A percentile compares a stretch with the other conserved stretches of the same genome.
phyloP scores from a whole-genome alignment of 1,140 invertebrate species.

The Cotesia vestalis region DNA sequence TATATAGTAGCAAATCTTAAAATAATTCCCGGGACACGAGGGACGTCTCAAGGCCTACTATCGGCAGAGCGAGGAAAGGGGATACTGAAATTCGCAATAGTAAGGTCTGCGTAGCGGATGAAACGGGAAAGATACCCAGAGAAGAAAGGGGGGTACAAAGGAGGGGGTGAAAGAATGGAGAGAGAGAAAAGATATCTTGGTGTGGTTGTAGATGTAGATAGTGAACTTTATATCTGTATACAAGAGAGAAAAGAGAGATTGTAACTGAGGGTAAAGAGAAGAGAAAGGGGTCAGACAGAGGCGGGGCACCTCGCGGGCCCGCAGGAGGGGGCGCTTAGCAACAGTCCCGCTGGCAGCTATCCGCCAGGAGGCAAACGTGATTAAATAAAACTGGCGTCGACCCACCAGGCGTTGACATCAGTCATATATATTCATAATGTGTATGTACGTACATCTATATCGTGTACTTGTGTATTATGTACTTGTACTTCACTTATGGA shows the following conservation, averaged over 20 bases:
- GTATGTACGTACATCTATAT: background rate
- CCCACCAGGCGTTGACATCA: conserved; percentile 39
- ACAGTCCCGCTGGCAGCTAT: conserved; percentile 58
- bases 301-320: conserved; percentile 53
- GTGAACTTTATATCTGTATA: too few relatives aligned
- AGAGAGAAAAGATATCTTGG: too few relatives aligned
- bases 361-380: conserved; percentile 57
- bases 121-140: conserved; percentile 34
- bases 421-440: conserved; percentile 14
- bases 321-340: conserved; percentile 61
- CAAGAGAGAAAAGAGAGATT: conserved; percentile 24
- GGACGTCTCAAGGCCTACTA: conserved; percentile 38
- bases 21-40: conserved; percentile 33
- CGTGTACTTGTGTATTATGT: background rate
- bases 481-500: background rate
- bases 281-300: conserved; percentile 49
- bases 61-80: conserved; percentile 31
- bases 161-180: too few relatives aligned
- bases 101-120: conserved; percentile 44
- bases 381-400: conserved; percentile 62
- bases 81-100: conserved; percentile 29
- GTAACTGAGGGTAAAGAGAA: conserved; percentile 24
- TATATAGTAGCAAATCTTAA: conserved; percentile 24
- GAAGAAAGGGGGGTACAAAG: background rate
- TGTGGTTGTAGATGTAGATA: background rate